These are phyloP conservation scores for Halcyon badia DNA, from an alignment of 2,797 vertebrate species.

Conservation along the genomic window DNA sequence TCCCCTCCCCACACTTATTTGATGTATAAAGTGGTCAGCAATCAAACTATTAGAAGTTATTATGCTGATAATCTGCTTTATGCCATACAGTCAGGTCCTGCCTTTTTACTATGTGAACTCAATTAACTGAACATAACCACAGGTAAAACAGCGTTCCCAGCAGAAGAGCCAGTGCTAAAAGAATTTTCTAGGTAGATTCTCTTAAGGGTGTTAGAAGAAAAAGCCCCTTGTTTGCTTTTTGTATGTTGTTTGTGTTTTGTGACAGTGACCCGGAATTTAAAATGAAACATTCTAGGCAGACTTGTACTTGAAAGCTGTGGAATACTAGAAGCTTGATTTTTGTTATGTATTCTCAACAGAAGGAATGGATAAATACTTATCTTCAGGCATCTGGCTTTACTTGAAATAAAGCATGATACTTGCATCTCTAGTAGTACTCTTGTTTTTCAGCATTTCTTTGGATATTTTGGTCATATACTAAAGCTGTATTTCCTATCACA, in stretches of 20 bases:
- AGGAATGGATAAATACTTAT: conserved; percentile 46
- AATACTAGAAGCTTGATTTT: conserved; percentile 30
- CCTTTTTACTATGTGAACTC: neutral
- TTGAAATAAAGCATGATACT: conserved; percentile 40
- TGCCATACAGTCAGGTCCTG: neutral
- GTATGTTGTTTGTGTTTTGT: neutral
- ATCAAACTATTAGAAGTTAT: neutral
- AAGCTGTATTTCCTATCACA: neutral
- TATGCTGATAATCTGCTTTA: neutral
- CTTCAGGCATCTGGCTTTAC: conserved; percentile 26
- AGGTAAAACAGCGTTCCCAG: neutral
- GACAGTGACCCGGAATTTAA: neutral
- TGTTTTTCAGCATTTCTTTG: conserved; percentile 30
- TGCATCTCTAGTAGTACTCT: neutral
- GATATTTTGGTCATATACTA: neutral
- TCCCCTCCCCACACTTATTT: neutral
- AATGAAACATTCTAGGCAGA: conserved; percentile 15
- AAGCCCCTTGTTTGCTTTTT: neutral
- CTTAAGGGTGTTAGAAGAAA: neutral
- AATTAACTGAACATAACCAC: neutral
- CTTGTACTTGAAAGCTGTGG: neutral
- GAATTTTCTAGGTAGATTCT: neutral
- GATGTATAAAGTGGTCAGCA: neutral
- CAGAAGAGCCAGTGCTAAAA: neutral
- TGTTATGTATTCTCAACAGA: neutral